Evolutionary conservation across 1,140 invertebrate species (phyloP), one percentile per base, ranked within the genome.

Genomic region (Luehdorfia chinensis): DNA sequence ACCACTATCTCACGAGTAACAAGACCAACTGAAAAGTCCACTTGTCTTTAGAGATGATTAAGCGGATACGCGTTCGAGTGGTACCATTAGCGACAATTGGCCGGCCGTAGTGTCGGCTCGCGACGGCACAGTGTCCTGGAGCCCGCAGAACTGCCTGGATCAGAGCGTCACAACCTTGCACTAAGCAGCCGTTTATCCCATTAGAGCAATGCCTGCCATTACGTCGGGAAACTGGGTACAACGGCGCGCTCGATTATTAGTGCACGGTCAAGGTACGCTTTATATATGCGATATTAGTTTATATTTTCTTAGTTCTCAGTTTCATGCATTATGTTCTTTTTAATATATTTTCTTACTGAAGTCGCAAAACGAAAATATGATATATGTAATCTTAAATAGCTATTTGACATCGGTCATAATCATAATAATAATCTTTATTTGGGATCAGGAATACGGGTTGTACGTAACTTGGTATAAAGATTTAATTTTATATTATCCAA

Each of bases 21-120:
- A 47, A 31, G 33, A 50, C 30, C 58, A 61, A 80, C 76, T 80
- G 65, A 54, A 58, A 55, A 62, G 69, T 70, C 57, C 61, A 66
- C 51, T 81, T 78, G 76, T 80, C 76, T 83, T 83, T 70, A 64
- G 56, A 66, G 67, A 71, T 69, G 68, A 75, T 67, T 77, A 69
- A 64, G 75, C 78, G 78, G 78, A 85, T 79, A 83, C 78, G 66
- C 59, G 63, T 70, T 73, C 63, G 75, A 83, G 75, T 78, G 73
- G 75, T 69, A 60, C 62, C 63, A 83, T 85, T 84, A 80, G 68
- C 60, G 48, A 52, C 76, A 85, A 85, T 85, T 79, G 77, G 65
- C 39, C 59, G 47, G 53, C 51, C 56, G 61, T 66, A 70, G 69
- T 71, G 75, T 75, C 63, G 61, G 63, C 60, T 55, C 62, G 66